These are phyloP conservation scores for Hemichromis elongatus DNA, from an alignment of 2,113 vertebrate species.

Conservation along the genomic window DNA sequence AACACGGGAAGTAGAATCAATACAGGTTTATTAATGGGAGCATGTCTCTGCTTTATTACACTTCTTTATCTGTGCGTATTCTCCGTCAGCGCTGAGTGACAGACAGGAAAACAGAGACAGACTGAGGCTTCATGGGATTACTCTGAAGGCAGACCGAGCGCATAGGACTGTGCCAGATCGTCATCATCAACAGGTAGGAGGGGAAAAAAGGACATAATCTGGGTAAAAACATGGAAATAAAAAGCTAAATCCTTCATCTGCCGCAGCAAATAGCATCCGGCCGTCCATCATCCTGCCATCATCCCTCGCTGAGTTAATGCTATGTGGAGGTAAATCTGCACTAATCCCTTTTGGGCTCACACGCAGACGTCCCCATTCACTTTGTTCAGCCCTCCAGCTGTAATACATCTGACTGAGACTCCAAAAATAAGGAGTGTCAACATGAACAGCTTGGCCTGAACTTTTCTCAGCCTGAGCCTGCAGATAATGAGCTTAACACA, in stretches of 20 bases:
- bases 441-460: background rate
- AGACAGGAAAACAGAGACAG: background rate
- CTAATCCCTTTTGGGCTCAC: conserved; percentile 24
- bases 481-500: background rate
- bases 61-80: background rate
- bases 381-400: background rate
- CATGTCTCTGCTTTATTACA: background rate
- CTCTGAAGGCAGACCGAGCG: background rate
- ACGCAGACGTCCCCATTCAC: background rate
- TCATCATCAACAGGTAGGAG: conserved; percentile 23
- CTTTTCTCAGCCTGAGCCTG: background rate
- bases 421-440: background rate
- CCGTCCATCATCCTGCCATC: conserved; percentile 12
- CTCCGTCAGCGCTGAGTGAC: background rate
- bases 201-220: conserved; percentile 26
- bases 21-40: background rate
- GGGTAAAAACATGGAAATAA: conserved; percentile 35
- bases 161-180: background rate
- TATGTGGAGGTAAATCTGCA: conserved; percentile 26
- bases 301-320: conserved; percentile 11
- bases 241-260: conserved; percentile 34
- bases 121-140: background rate
- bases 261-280: background rate
- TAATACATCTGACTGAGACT: background rate
- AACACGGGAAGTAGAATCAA: background rate